Percentiles rank a stretch among this genome's conserved stretches.
These are phyloP conservation scores for Piliocolobus tephrosceles DNA, from an alignment of 2,113 vertebrate species.

Conservation along the genomic window DNA sequence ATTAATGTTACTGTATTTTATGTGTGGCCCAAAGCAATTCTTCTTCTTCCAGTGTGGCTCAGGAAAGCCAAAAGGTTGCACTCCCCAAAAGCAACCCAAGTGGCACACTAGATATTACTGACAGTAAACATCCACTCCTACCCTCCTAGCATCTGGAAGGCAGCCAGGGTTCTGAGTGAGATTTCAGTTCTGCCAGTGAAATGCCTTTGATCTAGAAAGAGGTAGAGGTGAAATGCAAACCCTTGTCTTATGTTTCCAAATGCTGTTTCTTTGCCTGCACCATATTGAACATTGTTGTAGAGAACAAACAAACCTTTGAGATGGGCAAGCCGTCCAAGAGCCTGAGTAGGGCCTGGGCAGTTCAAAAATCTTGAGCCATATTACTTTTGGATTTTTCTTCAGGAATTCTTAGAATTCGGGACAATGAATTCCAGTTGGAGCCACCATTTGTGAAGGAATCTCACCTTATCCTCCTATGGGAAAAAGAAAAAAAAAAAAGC, in stretches of 20 bases:
- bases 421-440: not conserved
- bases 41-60: no score
- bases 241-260: not conserved
- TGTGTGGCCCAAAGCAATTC: no score
- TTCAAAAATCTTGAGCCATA: not conserved
- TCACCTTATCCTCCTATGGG: not conserved
- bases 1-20: no score
- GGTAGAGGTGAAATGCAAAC: not conserved
- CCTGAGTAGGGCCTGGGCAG: accelerated
- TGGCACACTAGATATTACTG: not conserved
- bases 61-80: not conserved
- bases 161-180: not conserved
- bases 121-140: not conserved
- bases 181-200: not conserved
- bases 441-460: not conserved
- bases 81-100: not conserved
- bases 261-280: not conserved
- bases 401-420: not conserved
- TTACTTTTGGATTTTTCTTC: not conserved
- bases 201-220: not conserved
- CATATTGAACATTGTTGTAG: not conserved
- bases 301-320: not conserved
- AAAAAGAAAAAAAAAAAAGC: not conserved
- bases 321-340: not conserved
- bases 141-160: not conserved